Evolutionary conservation across 2,113 vertebrate species (phyloP).

Genomic region (Brachionichthys hirsutus): DNA sequence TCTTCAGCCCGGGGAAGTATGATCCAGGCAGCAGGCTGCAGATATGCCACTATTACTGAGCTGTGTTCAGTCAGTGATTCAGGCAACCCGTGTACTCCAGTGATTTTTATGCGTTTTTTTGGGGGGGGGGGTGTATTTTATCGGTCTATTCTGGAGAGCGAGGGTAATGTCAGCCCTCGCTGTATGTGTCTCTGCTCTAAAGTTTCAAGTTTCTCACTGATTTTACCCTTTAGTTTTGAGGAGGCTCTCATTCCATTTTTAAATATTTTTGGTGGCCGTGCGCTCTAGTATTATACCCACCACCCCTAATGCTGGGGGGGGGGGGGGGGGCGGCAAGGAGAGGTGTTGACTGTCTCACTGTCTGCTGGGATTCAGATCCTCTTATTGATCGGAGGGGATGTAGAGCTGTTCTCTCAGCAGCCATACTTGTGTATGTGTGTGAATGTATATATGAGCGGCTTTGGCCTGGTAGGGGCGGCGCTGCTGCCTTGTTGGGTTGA

Average conservation of each 20-base stretch:
- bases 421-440: too few relatives aligned
- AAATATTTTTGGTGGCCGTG: too few relatives aligned
- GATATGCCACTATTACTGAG: constrained; percentile 82
- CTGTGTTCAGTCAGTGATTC: background rate
- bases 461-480: background rate
- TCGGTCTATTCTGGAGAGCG: background rate
- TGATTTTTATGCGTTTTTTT: constrained; percentile 9
- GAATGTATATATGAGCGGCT: background rate
- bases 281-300: background rate
- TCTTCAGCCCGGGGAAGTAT: constrained; percentile 82
- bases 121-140: too few relatives aligned
- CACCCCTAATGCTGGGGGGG: constrained; percentile 1
- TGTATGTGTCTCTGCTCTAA: too few relatives aligned
- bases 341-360: constrained; percentile 40
- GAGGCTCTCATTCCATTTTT: constrained; percentile 7
- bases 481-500: constrained; percentile 7
- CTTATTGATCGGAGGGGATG: constrained; percentile 21
- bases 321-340: constrained; percentile 23
- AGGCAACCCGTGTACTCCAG: background rate
- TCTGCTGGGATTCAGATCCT: constrained; percentile 30
- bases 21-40: constrained; percentile 77
- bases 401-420: background rate
- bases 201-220: too few relatives aligned
- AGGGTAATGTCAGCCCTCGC: background rate
- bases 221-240: background rate